Conservation (phyloP, 2,113 vertebrate species). For the Heterotis niloticus region DNA sequence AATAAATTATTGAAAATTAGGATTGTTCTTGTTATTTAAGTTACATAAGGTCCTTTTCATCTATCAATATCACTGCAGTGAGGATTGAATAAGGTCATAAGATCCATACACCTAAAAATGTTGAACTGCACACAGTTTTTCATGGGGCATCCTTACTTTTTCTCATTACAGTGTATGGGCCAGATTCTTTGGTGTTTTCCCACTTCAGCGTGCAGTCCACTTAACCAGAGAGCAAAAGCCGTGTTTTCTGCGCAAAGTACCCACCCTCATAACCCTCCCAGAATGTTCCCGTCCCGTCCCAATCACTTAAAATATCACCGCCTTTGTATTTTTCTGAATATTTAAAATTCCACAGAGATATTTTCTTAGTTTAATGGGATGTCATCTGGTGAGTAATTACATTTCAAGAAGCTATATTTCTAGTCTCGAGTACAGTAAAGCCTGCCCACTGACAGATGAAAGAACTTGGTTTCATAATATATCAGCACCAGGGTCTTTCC, state of each 20-base stretch:
- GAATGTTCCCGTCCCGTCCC: neutral
- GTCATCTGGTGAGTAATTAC: conserved; percentile 14
- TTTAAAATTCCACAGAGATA: neutral
- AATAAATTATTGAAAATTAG: no score
- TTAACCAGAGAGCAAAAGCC: neutral
- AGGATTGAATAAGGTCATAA: no score
- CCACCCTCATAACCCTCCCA: neutral
- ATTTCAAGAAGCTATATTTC: conserved; percentile 15
- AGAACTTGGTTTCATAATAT: conserved; percentile 12
- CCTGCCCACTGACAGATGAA: conserved; percentile 12
- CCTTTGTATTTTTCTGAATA: conserved; percentile 7
- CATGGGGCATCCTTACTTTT: no score
- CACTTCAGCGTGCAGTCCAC: neutral
- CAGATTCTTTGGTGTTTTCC: neutral
- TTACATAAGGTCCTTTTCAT: no score
- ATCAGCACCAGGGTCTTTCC: neutral
- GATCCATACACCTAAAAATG: no score
- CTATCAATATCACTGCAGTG: no score
- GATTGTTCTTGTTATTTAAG: no score
- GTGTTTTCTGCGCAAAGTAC: neutral
- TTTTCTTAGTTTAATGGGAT: conserved; percentile 14
- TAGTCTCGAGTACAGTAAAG: conserved; percentile 20
- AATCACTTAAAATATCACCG: neutral
- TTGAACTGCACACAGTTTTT: no score
- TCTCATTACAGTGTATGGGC: no score